Conservation (phyloP, 2,888 invertebrate species). For the Nasonovia ribisnigri region DNA sequence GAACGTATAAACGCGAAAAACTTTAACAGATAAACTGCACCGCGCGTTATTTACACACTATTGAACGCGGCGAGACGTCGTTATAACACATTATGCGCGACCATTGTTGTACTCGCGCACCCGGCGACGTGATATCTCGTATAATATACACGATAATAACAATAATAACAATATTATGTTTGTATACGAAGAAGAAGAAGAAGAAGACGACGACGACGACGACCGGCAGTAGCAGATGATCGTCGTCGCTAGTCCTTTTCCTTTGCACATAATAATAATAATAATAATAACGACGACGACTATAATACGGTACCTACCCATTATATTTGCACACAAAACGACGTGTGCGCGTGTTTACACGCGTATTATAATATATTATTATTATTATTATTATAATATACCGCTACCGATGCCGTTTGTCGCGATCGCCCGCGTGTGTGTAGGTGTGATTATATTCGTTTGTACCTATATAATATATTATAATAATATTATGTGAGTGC, state of each 20-base stretch:
- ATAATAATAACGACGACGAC: background rate
- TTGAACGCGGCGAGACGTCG: constrained; percentile 42
- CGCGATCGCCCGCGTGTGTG: background rate
- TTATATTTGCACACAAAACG: constrained; percentile 49
- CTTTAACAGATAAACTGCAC: constrained; percentile 36
- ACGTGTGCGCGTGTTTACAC: constrained; percentile 43
- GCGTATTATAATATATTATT: background rate
- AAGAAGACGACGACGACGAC: background rate
- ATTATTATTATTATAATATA: background rate
- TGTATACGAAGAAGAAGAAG: background rate
- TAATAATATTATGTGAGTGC: background rate
- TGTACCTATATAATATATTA: background rate
- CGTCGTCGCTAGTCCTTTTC: constrained; percentile 22
- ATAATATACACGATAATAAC: constrained; percentile 1
- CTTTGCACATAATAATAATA: constrained; percentile 20
- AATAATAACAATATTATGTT: background rate
- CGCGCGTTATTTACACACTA: constrained; percentile 49
- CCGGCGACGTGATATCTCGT: constrained; percentile 15
- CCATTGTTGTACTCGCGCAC: constrained; percentile 35
- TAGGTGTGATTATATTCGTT: constrained; percentile 14
- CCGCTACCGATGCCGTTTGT: constrained; percentile 14
- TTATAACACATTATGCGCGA: background rate
- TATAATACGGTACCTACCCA: constrained; percentile 17
- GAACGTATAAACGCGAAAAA: constrained; percentile 4
- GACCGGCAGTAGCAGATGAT: background rate